A percentile compares a stretch with the other conserved stretches of the same genome.
Conservation (phyloP, 2,888 invertebrate species). For the Cabera pusaria region DNA sequence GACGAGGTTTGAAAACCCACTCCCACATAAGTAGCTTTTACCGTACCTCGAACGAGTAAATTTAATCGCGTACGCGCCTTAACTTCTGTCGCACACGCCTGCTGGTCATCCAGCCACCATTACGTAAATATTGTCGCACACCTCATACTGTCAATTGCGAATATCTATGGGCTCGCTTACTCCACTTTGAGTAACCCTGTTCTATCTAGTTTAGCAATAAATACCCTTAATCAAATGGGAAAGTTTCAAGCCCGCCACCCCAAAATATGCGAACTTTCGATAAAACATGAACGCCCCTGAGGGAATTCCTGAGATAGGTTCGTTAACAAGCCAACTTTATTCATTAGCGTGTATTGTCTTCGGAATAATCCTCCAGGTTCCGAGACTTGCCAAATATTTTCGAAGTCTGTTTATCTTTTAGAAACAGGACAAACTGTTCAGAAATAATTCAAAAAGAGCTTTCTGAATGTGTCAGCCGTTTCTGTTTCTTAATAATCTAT, state of each 20-base stretch:
- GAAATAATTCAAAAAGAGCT: slow-evolving; percentile 55
- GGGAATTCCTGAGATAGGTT: slow-evolving; percentile 70
- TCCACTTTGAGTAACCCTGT: no score
- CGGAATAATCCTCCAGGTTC: slow-evolving; percentile 73
- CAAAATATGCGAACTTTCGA: slow-evolving; percentile 58
- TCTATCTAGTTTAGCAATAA: no score
- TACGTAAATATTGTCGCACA: no score
- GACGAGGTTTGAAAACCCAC: no score
- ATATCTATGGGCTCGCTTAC: no score
- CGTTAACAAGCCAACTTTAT: slow-evolving; percentile 80
- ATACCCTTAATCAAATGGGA: slow-evolving; percentile 27
- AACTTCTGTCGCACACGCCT: no score
- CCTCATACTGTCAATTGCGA: no score
- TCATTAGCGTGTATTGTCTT: slow-evolving; percentile 80
- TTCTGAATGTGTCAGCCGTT: slow-evolving; percentile 28
- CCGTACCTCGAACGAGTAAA: no score
- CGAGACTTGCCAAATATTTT: slow-evolving; percentile 65
- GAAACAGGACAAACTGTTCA: slow-evolving; percentile 56
- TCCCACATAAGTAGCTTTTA: no score
- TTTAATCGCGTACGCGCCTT: no score
- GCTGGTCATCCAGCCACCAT: no score
- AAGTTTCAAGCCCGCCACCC: slow-evolving; percentile 27
- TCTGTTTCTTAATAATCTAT: no score
- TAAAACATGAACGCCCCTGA: slow-evolving; percentile 68
- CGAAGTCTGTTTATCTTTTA: slow-evolving; percentile 68